phyloP scores from a whole-genome alignment of 2,797 vertebrate genomes.

The Erithacus rubecula region DNA sequence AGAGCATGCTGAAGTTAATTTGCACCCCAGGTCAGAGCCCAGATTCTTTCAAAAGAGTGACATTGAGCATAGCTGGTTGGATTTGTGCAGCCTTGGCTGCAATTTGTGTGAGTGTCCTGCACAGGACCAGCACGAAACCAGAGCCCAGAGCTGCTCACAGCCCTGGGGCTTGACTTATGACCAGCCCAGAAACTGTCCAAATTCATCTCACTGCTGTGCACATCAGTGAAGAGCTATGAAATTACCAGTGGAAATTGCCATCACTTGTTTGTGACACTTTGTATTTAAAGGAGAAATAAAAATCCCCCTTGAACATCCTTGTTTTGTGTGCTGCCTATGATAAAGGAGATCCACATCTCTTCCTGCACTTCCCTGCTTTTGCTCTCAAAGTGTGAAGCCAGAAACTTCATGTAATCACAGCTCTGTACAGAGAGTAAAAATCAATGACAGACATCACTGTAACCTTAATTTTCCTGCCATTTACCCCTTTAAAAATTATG shows the following conservation, averaged over 20 bases:
- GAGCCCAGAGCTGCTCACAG: neutral
- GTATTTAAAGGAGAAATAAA: neutral
- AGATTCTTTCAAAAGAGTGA: slow-evolving; percentile 54
- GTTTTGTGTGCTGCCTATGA: neutral
- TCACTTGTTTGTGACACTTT: neutral
- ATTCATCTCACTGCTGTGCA: neutral
- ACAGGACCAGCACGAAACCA: neutral
- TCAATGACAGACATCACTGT: neutral
- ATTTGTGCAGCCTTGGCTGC: slow-evolving; percentile 39
- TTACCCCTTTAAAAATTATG: neutral
- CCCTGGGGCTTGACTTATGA: neutral
- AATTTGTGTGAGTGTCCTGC: neutral
- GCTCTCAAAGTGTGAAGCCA: neutral
- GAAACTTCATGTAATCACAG: neutral
- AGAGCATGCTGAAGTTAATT: slow-evolving; percentile 40
- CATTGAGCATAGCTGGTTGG: slow-evolving; percentile 4
- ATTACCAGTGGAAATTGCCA: neutral
- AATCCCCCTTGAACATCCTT: neutral
- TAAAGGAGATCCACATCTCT: neutral
- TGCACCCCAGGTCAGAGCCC: slow-evolving; percentile 51
- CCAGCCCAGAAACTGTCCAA: neutral
- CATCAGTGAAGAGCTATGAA: neutral
- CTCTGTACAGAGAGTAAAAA: neutral
- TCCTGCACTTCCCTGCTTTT: neutral
- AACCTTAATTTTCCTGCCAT: neutral